Evolutionary conservation across 1,140 invertebrate genomes (phyloP).

Genomic region (Heliconius eleuchia): DNA sequence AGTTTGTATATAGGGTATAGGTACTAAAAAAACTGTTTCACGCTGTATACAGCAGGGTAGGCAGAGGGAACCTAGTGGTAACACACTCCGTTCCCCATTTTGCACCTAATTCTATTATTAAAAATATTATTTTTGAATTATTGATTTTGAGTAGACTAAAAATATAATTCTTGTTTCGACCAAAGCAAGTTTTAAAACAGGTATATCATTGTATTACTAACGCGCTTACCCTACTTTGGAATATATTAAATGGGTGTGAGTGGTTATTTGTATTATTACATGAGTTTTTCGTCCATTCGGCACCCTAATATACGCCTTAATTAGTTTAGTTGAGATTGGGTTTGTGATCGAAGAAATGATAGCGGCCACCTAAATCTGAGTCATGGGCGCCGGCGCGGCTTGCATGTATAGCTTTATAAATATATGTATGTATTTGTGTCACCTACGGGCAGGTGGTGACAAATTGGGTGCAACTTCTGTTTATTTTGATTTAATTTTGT

Average conservation of each 20-base stretch:
- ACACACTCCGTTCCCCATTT: no score
- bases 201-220: conserved; percentile 15
- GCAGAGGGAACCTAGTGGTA: no score
- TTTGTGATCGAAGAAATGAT: conserved; percentile 66
- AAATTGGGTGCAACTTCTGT: not conserved
- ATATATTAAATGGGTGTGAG: conserved; percentile 35
- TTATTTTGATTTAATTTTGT: not conserved
- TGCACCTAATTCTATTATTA: no score
- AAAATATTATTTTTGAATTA: not conserved
- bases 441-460: conserved; percentile 7
- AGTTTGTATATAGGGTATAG: not conserved
- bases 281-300: conserved; percentile 58
- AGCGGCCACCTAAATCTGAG: conserved; percentile 69
- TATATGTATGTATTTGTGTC: not conserved
- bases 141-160: not conserved
- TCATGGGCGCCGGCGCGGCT: conserved; percentile 49
- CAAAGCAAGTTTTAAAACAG: not conserved
- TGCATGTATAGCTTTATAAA: not conserved
- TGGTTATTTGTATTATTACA: conserved; percentile 52
- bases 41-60: no score
- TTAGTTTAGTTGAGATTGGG: conserved; percentile 66
- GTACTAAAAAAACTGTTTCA: no score
- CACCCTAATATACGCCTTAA: conserved; percentile 70
- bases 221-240: conserved; percentile 9
- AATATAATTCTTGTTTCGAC: not conserved